Base-by-base conservation (phyloP, 2,888 invertebrate genomes). In the Ormyrus pomaceus region DNA sequence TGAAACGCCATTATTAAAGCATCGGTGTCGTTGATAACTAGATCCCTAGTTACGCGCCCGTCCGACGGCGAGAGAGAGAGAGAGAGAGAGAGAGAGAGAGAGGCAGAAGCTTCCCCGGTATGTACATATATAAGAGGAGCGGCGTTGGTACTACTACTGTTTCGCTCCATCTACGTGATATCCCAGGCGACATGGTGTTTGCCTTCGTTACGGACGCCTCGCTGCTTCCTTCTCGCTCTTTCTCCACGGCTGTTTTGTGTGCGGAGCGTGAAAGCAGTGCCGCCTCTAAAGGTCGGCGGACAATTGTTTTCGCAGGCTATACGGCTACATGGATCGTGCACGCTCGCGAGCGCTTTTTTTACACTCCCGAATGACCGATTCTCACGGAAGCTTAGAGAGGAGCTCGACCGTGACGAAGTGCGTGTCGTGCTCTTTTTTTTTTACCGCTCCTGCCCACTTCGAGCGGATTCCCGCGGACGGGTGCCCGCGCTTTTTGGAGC, bases 21-120 rank as follows among this genome's bases (percentile, higher is more conserved):
- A 79, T 79, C 74, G 79, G 70, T 72, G 73, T 72, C 77, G 79
- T 68, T 79, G 82, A 77, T 79, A 82, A 82, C 77, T 79, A 79
- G 77, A 82, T 79, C 79, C 73, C 77, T 65, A 64, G 78, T 78
- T 68, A 50, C 77, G 45, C 51, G 55, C 48, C 8, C 45, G 61
- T 50, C 61, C n/a, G 66, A 50, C 46, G 9, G 50, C 51, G 45
- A 64, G 59, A 4, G 34, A 34, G 19, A 5, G 69, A 50, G 61
- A n/a, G 58, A 13, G 34, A 59, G 66, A 66, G 65, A 50, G 65
- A 34, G 65, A 53, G 55, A 55, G 68, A 8, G 46, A 46, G 65
- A 66, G 46, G 59, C 45, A 10, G n/a, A 56, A 58, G 48, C 45
- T 11, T 0, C 19, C 2, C 45, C 4, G 2, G 51, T 53, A 19